phyloP scores from a whole-genome alignment of 2,113 vertebrate species.

The Tychaedon coryphoeus region DNA sequence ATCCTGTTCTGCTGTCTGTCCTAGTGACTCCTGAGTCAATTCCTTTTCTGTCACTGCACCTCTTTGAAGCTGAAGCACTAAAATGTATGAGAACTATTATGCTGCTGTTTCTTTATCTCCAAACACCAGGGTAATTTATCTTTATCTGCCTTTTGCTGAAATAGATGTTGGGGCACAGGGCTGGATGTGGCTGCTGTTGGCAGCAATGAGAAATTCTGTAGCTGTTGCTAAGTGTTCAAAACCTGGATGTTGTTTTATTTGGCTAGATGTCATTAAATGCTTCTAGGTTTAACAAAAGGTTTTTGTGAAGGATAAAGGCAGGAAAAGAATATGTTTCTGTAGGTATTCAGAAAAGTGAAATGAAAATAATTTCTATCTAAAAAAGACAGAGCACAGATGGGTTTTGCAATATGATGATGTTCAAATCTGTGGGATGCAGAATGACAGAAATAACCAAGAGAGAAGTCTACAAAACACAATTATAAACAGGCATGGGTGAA shows the following conservation, averaged over 20 bases:
- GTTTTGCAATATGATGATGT: not conserved
- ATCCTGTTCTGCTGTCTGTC: not conserved
- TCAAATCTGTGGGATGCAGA: not conserved
- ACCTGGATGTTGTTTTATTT: not conserved
- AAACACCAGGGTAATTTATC: not conserved
- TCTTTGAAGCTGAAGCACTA: not conserved
- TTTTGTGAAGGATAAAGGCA: not conserved
- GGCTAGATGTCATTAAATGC: not conserved
- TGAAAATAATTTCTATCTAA: not conserved
- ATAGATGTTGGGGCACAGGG: not conserved
- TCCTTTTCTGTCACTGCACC: not conserved
- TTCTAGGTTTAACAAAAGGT: not conserved
- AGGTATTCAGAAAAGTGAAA: not conserved
- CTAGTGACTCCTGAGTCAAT: not conserved
- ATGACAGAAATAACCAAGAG: not conserved
- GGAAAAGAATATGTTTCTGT: not conserved
- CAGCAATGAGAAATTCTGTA: not conserved
- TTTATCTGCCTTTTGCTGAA: not conserved
- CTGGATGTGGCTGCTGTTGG: not conserved
- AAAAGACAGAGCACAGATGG: not conserved
- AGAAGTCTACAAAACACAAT: not conserved
- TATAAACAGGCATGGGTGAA: not conserved
- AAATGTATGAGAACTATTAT: not conserved
- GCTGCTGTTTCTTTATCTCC: not conserved
- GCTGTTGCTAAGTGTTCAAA: not conserved